A percentile compares a stretch with the other conserved stretches of the same genome.
Evolutionary conservation across 1,140 invertebrate species (phyloP).

Genomic region (Drosophila parvula): DNA sequence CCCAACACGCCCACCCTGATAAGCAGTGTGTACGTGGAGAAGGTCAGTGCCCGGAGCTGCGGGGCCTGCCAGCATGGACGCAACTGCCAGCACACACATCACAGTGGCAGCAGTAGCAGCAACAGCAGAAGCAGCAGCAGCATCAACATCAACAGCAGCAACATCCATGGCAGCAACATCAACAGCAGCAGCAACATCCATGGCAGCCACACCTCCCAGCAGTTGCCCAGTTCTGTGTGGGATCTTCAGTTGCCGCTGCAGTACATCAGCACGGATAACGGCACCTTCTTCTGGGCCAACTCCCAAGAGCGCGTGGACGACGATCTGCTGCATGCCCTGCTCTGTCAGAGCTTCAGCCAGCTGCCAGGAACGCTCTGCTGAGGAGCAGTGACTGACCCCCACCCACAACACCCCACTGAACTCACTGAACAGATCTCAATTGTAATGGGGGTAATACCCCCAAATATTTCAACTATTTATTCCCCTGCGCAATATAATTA

Average conservation of each 20-base stretch:
- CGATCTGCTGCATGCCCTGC: slow-evolving; percentile 70
- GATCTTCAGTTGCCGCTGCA: slow-evolving; percentile 64
- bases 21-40: slow-evolving; percentile 73
- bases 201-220: slow-evolving; percentile 1
- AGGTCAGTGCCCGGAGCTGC: slow-evolving; percentile 60
- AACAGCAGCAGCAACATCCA: slow-evolving; percentile 11
- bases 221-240: slow-evolving; percentile 41
- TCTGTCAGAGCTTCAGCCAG: slow-evolving; percentile 74
- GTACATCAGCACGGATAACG: slow-evolving; percentile 79
- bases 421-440: slow-evolving; percentile 65
- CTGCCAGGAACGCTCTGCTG: slow-evolving; percentile 67
- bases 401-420: slow-evolving; percentile 8
- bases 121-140: slow-evolving; percentile 19
- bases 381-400: slow-evolving; percentile 9
- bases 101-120: slow-evolving; percentile 26
- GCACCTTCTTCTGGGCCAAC: slow-evolving; percentile 80
- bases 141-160: slow-evolving; percentile 9
- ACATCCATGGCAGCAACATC: neutral
- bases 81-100: slow-evolving; percentile 78
- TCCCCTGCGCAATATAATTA: slow-evolving; percentile 72
- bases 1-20: slow-evolving; percentile 76
- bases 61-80: slow-evolving; percentile 73
- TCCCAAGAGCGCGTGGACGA: slow-evolving; percentile 73
- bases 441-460: slow-evolving; percentile 24
- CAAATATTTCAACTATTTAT: slow-evolving; percentile 66